Percentiles rank a stretch among this genome's conserved stretches.
Conservation (phyloP, 2,113 vertebrate species). For the Cariama cristata region DNA sequence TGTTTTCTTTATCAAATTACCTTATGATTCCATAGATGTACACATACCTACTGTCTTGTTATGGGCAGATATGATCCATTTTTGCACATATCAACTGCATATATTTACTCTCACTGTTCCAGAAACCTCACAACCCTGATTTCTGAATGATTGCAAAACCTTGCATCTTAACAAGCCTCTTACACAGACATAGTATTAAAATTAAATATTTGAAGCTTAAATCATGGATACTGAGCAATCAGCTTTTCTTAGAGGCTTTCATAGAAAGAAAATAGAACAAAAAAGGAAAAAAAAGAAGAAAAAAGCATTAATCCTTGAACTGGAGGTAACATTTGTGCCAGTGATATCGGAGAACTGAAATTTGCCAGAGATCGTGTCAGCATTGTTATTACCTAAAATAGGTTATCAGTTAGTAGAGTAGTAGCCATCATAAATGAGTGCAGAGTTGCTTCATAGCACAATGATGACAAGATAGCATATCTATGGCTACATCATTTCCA, state of each 20-base stretch:
- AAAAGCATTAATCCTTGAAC: not conserved
- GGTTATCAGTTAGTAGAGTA: not conserved
- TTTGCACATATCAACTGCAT: not conserved
- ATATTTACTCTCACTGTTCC: not conserved
- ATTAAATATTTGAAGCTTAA: not conserved
- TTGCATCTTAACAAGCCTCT: not conserved
- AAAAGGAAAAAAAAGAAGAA: not conserved
- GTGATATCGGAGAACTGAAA: not conserved
- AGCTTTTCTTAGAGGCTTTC: not conserved
- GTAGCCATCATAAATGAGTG: not conserved
- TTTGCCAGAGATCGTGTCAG: not conserved
- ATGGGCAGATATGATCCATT: not conserved
- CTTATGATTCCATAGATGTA: not conserved
- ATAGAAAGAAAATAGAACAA: not conserved
- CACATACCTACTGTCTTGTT: not conserved
- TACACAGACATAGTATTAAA: not conserved
- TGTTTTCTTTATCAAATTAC: not conserved
- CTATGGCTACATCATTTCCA: not conserved
- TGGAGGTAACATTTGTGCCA: not conserved
- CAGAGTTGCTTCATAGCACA: not conserved
- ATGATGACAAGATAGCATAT: not conserved
- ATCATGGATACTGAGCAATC: not conserved
- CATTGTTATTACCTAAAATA: not conserved
- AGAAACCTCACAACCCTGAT: not conserved
- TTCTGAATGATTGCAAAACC: not conserved